phyloP scores from a whole-genome alignment of 92 coral and sea anemone genomes.

The Chrysogorgia sp. region DNA sequence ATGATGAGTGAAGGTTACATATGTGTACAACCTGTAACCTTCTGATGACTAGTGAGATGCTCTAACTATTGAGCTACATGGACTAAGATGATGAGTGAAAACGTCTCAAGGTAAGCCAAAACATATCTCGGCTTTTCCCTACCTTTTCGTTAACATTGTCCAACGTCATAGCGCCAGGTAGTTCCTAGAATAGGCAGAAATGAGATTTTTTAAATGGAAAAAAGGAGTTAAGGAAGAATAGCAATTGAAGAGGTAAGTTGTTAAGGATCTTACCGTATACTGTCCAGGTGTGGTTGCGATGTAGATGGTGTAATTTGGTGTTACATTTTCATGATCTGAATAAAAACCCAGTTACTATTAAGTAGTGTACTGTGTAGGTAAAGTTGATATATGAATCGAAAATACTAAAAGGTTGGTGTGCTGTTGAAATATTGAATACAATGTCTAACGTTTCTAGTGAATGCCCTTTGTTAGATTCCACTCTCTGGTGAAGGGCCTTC shows the following conservation, averaged over 20 bases:
- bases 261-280: slow-evolving; percentile 92
- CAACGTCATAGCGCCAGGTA: slow-evolving; percentile 93
- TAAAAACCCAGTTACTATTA: no score
- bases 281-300: slow-evolving; percentile 99
- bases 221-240: not conserved
- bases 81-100: no score
- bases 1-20: no score
- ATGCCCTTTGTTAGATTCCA: no score
- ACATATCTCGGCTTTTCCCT: not conserved
- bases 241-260: not conserved
- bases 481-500: no score
- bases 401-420: no score
- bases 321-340: slow-evolving; percentile 59
- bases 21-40: no score
- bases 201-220: not conserved
- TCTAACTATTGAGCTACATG: no score
- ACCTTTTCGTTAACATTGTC: slow-evolving; percentile 99
- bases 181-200: slow-evolving; percentile 62
- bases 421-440: no score
- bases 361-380: not conserved
- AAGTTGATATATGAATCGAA: not conserved
- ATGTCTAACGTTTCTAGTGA: no score
- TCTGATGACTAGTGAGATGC: no score
- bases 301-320: slow-evolving; percentile 77
- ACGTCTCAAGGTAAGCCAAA: not conserved